Percentiles rank a stretch among this genome's conserved stretches.
Conservation (phyloP, 2,888 invertebrate genomes). For the Lutraria lutraria region DNA sequence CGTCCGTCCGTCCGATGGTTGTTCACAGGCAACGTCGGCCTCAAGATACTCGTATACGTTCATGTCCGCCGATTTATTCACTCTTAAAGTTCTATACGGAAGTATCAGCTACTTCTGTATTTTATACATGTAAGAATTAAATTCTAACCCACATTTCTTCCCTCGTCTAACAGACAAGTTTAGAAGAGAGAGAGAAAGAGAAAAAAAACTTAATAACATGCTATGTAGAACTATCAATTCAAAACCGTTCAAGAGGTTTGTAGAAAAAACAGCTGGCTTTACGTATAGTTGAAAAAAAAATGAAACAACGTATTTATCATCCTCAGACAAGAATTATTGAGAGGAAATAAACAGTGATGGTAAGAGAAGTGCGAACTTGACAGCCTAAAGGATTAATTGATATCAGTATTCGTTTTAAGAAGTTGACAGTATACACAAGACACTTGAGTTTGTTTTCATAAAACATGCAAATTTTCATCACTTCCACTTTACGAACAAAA, state of each 20-base stretch:
- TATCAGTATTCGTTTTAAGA: not conserved
- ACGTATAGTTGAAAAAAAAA: not conserved
- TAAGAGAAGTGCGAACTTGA: not conserved
- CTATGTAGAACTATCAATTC: not conserved
- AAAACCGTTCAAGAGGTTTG: not conserved
- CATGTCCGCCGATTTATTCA: no score
- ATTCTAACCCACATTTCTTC: no score
- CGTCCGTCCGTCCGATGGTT: no score
- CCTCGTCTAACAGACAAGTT: not conserved
- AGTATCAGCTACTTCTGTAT: no score
- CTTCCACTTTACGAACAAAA: constrained; percentile 40
- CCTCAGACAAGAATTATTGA: not conserved
- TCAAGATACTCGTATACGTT: no score
- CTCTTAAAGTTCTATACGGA: no score
- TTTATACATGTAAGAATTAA: no score
- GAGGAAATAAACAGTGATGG: not conserved
- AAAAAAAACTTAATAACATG: not conserved
- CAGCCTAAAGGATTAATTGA: constrained; percentile 26
- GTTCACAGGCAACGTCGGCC: no score
- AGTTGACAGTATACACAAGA: constrained; percentile 29
- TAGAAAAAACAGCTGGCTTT: not conserved
- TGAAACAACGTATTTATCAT: not conserved
- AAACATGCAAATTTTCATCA: constrained; percentile 50
- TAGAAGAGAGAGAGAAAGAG: not conserved
- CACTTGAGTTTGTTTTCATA: constrained; percentile 42